Evolutionary conservation across 1,140 invertebrate genomes (phyloP), one percentile per base, ranked within the genome.

Genomic region (Pentalonia nigronervosa): DNA sequence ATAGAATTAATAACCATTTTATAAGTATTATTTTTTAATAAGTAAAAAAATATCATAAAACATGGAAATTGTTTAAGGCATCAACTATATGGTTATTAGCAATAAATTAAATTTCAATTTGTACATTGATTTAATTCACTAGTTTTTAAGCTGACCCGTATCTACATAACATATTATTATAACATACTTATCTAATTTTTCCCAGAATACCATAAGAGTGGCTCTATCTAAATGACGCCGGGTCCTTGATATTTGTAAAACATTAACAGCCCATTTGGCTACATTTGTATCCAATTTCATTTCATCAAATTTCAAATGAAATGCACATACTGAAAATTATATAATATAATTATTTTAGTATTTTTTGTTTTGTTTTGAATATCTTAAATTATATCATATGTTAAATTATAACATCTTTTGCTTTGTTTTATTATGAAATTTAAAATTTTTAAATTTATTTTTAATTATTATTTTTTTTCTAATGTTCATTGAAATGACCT

Each of bases 221-320:
- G 99, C 99, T 95, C 99, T 96, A 96, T 99, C 99, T 94, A 99
- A 97, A 97, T 99, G 99, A 60, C 99, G 96, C 96, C 99, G 99
- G 88, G 97, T 98, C 94, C 98, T 96, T 90, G 98, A 99, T 14
- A 99, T 95, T 95, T 98, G 97, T 86, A 99, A 97, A 30, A 99
- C 97, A 47, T 97, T 97, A 1, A 99, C 99, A 47, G 98, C 98
- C 99, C 99, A 99, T 94, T 98, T 98, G 48, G 97, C 97, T 60
- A 99, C 98, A 95, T 99, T 99, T 20, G 97, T 95, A 95, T 99
- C 99, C 94, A 99, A 94, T 94, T 97, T 98, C 96, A 99, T 97
- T 95, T 99, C 99, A 94, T 99, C 98, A 95, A 97, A 99, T 96
- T 99, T 99, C 94, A 99, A 96, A 95, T 99, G 99, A 96, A 99